A percentile compares a stretch with the other conserved stretches of the same genome.
Evolutionary conservation across 1,140 invertebrate species (phyloP).

Genomic region (Sipha flava): DNA sequence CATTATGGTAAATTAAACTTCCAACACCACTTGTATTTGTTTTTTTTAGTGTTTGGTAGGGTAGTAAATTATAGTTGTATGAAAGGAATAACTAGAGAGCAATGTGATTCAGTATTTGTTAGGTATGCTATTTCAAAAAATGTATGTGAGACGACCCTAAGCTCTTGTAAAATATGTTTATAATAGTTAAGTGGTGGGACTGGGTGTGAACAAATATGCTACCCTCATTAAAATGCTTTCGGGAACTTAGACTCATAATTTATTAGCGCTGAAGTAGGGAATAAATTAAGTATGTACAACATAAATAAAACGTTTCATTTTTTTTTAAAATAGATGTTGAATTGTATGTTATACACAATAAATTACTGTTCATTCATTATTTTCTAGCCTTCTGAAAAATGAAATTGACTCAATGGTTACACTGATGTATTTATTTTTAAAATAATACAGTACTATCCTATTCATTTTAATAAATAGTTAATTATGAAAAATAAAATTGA

Average conservation of each 20-base stretch:
- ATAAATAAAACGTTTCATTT: background rate
- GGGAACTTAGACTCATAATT: background rate
- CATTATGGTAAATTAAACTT: background rate
- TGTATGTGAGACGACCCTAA: background rate
- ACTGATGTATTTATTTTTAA: background rate
- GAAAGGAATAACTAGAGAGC: background rate
- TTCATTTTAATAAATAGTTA: background rate
- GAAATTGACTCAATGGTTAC: background rate
- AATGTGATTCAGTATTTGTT: background rate
- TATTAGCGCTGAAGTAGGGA: background rate
- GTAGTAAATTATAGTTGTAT: background rate
- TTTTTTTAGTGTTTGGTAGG: background rate
- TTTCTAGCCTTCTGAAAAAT: background rate
- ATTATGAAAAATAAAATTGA: too few relatives aligned
- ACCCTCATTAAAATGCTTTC: slow-evolving; percentile 14
- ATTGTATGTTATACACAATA: background rate
- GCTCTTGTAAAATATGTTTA: slow-evolving; percentile 9
- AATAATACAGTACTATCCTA: background rate
- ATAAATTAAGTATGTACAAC: slow-evolving; percentile 1
- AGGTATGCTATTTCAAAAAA: background rate
- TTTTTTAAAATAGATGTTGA: background rate
- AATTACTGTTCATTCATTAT: background rate
- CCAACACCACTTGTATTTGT: background rate
- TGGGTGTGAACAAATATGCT: slow-evolving; percentile 6
- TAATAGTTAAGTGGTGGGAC: background rate